These are phyloP conservation scores for Apamea epomidion DNA, from an alignment of 2,888 invertebrate genomes.

Conservation along the genomic window DNA sequence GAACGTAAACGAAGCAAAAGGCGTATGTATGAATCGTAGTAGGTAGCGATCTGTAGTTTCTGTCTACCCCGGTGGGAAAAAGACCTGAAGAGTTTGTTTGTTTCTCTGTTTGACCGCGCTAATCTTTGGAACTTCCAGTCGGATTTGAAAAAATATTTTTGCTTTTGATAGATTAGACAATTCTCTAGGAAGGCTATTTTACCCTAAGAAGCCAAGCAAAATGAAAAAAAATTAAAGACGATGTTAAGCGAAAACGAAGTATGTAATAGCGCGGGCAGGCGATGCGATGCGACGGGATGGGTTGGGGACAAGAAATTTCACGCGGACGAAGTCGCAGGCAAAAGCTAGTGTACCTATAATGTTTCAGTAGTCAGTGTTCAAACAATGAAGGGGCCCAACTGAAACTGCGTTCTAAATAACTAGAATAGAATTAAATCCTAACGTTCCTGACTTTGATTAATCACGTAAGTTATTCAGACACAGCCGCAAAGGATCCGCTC, in stretches of 20 bases:
- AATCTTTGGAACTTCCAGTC: no score
- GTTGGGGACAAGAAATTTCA: neutral
- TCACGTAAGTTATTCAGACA: constrained; percentile 66
- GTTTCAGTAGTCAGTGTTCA: neutral
- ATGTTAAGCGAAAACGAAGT: neutral
- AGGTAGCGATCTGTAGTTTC: no score
- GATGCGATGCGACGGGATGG: neutral
- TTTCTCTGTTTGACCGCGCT: no score
- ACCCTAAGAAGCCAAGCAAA: no score
- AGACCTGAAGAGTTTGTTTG: no score
- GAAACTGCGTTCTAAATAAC: constrained; percentile 33
- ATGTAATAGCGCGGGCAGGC: no score
- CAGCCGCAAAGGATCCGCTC: constrained; percentile 44
- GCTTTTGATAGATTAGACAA: no score
- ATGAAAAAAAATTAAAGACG: neutral
- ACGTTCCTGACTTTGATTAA: constrained; percentile 53
- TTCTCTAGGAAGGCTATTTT: no score
- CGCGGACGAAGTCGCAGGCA: neutral
- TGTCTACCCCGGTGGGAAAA: no score
- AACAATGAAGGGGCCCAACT: neutral
- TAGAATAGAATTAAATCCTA: constrained; percentile 30
- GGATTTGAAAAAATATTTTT: no score
- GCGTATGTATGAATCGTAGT: neutral
- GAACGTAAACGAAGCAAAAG: neutral
- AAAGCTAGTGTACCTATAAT: neutral